Percentiles rank a stretch among this genome's conserved stretches.
These are phyloP conservation scores for Dicycla oo DNA, from an alignment of 2,888 invertebrate genomes.

Conservation along the genomic window DNA sequence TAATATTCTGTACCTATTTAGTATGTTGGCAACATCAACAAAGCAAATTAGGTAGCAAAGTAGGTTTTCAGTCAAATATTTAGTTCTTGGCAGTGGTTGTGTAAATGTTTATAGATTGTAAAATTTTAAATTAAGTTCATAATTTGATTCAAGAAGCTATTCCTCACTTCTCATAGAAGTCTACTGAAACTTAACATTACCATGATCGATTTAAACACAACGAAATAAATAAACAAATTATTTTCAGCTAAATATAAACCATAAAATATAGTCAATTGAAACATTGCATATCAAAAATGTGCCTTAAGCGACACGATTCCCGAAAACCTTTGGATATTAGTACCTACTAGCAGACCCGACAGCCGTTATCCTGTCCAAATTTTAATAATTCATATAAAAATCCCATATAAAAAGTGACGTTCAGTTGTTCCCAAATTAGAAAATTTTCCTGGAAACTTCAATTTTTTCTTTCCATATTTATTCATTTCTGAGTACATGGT, in stretches of 20 bases:
- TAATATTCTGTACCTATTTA: not conserved
- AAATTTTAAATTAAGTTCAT: not conserved
- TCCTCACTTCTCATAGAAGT: not conserved
- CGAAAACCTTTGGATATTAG: not conserved
- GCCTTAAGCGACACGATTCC: not conserved
- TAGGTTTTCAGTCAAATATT: not conserved
- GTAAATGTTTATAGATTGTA: not conserved
- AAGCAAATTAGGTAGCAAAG: not conserved
- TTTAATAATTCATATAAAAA: not conserved
- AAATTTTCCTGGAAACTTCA: not conserved
- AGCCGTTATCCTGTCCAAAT: not conserved
- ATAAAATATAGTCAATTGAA: slow-evolving; percentile 10
- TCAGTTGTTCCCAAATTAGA: no score
- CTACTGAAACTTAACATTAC: not conserved
- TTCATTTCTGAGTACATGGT: no score
- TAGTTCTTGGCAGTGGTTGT: not conserved
- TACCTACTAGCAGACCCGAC: not conserved
- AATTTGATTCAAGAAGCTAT: not conserved
- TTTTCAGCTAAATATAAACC: slow-evolving; percentile 17
- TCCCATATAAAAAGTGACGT: not conserved
- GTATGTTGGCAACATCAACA: slow-evolving; percentile 9
- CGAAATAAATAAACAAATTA: not conserved
- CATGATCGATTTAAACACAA: slow-evolving; percentile 8
- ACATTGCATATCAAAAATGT: slow-evolving; percentile 8
- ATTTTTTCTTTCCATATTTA: not conserved